Conservation (phyloP, 2,113 vertebrate genomes). For the Rhea pennata region DNA sequence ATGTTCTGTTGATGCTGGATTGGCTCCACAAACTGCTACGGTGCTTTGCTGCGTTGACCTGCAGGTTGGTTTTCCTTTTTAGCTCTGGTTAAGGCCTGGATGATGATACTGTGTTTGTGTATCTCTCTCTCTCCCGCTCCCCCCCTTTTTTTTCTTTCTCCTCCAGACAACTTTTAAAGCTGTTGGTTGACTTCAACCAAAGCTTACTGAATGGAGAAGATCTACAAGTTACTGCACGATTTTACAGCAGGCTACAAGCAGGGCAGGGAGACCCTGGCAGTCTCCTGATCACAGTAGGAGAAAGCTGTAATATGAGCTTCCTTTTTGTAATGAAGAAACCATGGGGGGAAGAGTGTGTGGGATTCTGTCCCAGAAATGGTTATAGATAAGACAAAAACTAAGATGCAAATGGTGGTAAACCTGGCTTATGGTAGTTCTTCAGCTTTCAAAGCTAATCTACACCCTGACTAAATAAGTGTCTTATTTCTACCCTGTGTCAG, state of each 20-base stretch:
- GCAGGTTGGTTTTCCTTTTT: accelerated
- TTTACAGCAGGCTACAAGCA: neutral
- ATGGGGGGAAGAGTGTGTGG: neutral
- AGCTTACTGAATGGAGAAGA: neutral
- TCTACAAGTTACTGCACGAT: neutral
- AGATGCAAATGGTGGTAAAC: neutral
- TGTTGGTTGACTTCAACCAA: neutral
- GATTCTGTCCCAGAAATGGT: neutral
- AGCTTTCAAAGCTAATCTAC: neutral
- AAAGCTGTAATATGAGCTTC: neutral
- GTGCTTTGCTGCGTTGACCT: neutral
- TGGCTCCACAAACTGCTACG: neutral
- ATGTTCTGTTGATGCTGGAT: neutral
- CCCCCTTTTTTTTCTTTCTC: no score
- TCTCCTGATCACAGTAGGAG: neutral
- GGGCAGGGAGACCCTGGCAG: neutral
- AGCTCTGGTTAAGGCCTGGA: neutral
- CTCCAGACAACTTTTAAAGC: neutral
- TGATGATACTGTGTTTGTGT: neutral
- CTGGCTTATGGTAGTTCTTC: neutral
- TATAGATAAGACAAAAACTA: neutral
- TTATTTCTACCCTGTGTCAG: neutral
- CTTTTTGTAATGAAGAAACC: neutral
- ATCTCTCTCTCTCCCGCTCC: neutral
- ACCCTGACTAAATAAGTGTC: neutral